Conservation (phyloP, 1,140 invertebrate species). For the Helicoverpa zea region DNA sequence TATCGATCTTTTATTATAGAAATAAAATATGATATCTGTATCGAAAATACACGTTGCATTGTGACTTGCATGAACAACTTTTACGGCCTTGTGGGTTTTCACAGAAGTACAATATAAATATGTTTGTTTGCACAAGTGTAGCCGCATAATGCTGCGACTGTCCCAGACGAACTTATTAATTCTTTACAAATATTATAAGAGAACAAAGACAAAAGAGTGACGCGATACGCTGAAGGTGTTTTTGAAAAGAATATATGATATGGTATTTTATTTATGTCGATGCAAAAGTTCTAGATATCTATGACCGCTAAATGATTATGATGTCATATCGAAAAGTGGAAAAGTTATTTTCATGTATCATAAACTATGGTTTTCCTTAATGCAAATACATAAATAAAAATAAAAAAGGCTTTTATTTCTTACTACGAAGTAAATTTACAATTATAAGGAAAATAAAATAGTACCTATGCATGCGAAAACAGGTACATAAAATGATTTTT, state of each 20-base stretch:
- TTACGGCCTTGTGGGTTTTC: conserved; percentile 42
- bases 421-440: too few species aligned
- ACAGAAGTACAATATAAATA: conserved; percentile 27
- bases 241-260: background rate
- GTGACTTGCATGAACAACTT: conserved; percentile 41
- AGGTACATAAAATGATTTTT: too few species aligned
- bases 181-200: conserved; percentile 25
- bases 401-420: too few species aligned
- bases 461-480: too few species aligned
- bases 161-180: conserved; percentile 33
- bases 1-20: background rate
- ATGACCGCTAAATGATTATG: too few species aligned
- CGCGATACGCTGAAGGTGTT: conserved; percentile 22
- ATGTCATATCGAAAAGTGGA: too few species aligned
- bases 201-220: background rate
- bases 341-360: too few species aligned
- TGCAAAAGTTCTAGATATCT: too few species aligned
- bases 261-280: background rate
- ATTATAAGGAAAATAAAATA: too few species aligned
- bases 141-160: background rate
- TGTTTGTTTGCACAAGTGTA: conserved; percentile 45
- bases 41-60: conserved; percentile 33
- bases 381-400: too few species aligned
- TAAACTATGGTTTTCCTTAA: too few species aligned
- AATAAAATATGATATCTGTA: conserved; percentile 15